phyloP scores from a whole-genome alignment of 2,888 invertebrate species.

The Pristionchus japonicus region DNA sequence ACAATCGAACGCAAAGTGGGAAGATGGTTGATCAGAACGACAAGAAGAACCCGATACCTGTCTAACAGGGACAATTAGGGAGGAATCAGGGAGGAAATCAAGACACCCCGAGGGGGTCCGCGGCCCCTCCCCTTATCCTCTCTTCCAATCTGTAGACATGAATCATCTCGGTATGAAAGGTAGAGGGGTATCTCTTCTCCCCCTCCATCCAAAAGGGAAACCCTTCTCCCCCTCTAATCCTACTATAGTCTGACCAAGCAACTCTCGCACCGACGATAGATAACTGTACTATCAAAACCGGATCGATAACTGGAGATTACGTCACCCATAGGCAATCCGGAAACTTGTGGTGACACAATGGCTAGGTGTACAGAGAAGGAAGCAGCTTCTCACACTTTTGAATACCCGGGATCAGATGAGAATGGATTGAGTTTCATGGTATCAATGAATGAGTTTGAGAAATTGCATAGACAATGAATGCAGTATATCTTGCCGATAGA shows the following conservation, averaged over 20 bases:
- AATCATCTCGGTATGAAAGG: conserved; percentile 39
- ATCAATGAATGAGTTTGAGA: neutral
- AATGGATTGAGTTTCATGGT: neutral
- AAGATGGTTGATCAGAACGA: neutral
- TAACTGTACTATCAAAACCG: conserved; percentile 32
- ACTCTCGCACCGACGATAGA: neutral
- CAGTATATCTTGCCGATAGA: neutral
- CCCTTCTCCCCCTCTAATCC: conserved; percentile 7
- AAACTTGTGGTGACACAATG: neutral
- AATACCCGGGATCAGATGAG: neutral
- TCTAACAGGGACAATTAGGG: conserved; percentile 18
- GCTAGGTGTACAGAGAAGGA: neutral
- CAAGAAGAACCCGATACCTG: neutral
- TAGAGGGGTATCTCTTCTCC: conserved; percentile 9
- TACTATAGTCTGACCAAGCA: conserved; percentile 41
- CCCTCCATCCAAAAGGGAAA: conserved; percentile 10
- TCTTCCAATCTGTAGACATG: conserved; percentile 24
- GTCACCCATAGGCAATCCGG: neutral
- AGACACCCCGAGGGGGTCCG: neutral
- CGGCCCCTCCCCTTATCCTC: neutral
- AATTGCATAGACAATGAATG: neutral
- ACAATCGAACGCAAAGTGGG: neutral
- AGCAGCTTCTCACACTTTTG: neutral
- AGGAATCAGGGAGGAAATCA: neutral
- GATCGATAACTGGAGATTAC: neutral